Percentiles rank a stretch among this genome's conserved stretches.
Evolutionary conservation across 2,113 vertebrate genomes (phyloP).

Genomic region (Otis tarda): DNA sequence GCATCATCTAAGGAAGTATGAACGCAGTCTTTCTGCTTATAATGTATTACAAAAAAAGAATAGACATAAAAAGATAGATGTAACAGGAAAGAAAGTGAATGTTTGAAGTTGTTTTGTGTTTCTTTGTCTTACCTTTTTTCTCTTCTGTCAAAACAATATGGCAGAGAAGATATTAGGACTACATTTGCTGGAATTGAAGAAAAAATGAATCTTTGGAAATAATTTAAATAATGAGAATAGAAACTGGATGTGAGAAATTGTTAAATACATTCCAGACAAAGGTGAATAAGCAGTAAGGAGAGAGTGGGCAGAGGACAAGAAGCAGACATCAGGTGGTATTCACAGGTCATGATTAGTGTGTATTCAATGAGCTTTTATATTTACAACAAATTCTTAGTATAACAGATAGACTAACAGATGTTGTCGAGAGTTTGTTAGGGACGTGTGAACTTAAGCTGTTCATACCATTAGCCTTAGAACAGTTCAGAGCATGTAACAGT

Average conservation of each 20-base stretch:
- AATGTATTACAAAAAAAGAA: neutral
- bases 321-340: neutral
- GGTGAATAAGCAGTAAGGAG: neutral
- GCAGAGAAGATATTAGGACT: neutral
- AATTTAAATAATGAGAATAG: neutral
- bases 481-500: neutral
- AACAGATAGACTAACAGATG: neutral
- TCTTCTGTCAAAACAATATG: neutral
- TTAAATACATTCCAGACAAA: neutral
- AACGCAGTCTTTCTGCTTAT: neutral
- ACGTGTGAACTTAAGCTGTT: neutral
- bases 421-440: neutral
- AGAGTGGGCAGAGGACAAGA: neutral
- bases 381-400: accelerated
- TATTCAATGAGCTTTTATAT: neutral
- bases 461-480: neutral
- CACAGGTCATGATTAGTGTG: neutral
- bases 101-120: neutral
- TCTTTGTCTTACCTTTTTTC: neutral
- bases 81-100: neutral
- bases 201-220: neutral
- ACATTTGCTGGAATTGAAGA: neutral
- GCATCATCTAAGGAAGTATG: neutral
- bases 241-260: neutral
- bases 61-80: neutral